Evolutionary conservation across 2,797 vertebrate species (phyloP), one percentile per base, ranked within the genome.

Genomic region (Chrysocyon brachyurus): DNA sequence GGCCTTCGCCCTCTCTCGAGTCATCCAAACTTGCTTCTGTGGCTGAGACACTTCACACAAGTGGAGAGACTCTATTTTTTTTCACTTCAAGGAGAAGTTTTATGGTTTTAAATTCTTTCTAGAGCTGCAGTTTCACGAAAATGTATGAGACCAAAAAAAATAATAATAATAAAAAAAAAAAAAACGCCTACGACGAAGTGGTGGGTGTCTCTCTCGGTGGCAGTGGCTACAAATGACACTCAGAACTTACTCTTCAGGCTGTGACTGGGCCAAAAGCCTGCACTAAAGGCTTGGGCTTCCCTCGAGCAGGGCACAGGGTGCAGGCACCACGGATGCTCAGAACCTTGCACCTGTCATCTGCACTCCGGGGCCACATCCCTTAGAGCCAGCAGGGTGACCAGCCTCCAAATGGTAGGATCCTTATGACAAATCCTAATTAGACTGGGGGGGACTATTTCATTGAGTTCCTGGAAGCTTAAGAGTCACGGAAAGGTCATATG

Each of bases 151-250:
- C 64, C 56, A 90, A 96, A 93, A 90, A 96, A 93, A 97, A 73
- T n/a, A 89, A 46, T 92, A 90, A 96, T 87, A 46, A 90, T 96
- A 89, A 46, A 90, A 96, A 93, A 90, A 96, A 93, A 97, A 73
- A 36, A 89, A 46, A 1, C 63, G 1, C 24, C 40, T 86, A 19
- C 2, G 81, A 15, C 7, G 36, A 97, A 96, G 73, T 31, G 66
- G 0, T 4, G 21, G 33, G 90, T 87, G 83, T 95, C 22, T 24
- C 24, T 95, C 22, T 24, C 24, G 17, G 8, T 64, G 63, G 15
- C 52, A 87, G n/a, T 82, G 15, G 11, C 16, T 73, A 4, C 19
- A 11, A 12, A 10, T 26, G 79, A 56, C 56, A 75, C 61, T 77
- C 11, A 70, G n/a, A n/a, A 91, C 12, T 28, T 61, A 56, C 2